Conservation (phyloP, 2,888 invertebrate genomes). For the Willowsia nigromaculata region DNA sequence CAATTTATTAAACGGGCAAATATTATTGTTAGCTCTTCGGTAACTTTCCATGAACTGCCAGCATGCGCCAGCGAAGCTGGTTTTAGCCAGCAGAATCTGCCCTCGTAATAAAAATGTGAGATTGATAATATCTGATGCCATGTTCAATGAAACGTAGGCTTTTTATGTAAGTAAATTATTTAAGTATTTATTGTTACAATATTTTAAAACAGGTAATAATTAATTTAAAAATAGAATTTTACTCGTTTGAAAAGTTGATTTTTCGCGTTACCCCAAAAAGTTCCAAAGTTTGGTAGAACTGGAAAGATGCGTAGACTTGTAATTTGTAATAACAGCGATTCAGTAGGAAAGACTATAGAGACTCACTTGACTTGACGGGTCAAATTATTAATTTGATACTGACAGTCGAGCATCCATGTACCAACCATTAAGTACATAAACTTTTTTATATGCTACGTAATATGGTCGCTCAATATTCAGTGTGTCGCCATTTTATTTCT, state of each 20-base stretch:
- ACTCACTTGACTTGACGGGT: no score
- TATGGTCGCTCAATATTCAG: not conserved
- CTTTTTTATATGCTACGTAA: not conserved
- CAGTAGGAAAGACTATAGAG: no score
- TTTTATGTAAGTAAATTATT: no score
- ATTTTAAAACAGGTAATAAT: no score
- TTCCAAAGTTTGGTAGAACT: no score
- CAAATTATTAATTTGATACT: not conserved
- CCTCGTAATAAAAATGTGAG: not conserved
- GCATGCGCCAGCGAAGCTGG: not conserved
- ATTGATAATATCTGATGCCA: not conserved
- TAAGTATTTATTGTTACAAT: no score
- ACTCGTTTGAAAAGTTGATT: no score
- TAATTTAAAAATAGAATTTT: no score
- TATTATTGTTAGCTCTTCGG: not conserved
- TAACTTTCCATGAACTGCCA: conserved; percentile 6
- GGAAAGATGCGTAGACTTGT: no score
- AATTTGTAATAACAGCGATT: no score
- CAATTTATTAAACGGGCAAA: not conserved
- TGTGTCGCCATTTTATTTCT: not conserved
- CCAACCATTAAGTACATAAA: no score
- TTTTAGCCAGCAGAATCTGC: conserved; percentile 13
- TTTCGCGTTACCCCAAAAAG: no score
- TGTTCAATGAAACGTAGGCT: not conserved
- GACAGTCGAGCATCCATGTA: not conserved